Base-by-base conservation (phyloP, 2,797 vertebrate genomes). In the Ctenopoma kingsleyae region DNA sequence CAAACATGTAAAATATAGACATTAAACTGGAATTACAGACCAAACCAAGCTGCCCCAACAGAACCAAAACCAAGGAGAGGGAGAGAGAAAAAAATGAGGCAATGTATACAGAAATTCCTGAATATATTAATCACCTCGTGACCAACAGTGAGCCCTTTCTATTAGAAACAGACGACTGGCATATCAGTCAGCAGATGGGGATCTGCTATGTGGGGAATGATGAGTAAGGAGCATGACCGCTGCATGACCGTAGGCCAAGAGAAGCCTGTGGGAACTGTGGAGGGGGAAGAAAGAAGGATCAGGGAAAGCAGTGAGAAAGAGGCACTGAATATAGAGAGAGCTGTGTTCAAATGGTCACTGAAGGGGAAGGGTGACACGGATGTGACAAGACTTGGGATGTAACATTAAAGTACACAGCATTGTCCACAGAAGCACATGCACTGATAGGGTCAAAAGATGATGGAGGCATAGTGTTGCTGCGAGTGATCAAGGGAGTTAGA, bases 141-240 rank as follows among this genome's bases (percentile, higher is more conserved):
- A 86, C 71, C 64, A 69, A 84, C 83, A 87, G 67, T 30, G 57
- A 47, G 48, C 41, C 54, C 69, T 84, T 89, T 89, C 69, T 87
- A 9, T 62, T 44, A 65, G 60, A 40, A 58, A 62, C 30, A 60
- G 48, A 58, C 3, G 2, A 65, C 35, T 5, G 40, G 25, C 25
- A 3, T 10, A 10, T 59, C 47, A 62, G 71, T 44, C 78, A 81
- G 64, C 79, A 78, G 83, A 82, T 54, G 63, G 67, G 47, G 56
- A 81, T 78, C 50, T 74, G 69, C 62, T 52, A 60, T 44, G 50
- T 7, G 51, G 59, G 32, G 74, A 80, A 70, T 30, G 76, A 81
- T 79, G 82, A 89, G 79, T 78, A 64, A 82, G 49, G 57, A 86
- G 79, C 80, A 68, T 71, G 75, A 87, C 72, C 11, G 1, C 52